Base-by-base conservation (phyloP, 2,113 vertebrate species). In the Catharus minimus region DNA sequence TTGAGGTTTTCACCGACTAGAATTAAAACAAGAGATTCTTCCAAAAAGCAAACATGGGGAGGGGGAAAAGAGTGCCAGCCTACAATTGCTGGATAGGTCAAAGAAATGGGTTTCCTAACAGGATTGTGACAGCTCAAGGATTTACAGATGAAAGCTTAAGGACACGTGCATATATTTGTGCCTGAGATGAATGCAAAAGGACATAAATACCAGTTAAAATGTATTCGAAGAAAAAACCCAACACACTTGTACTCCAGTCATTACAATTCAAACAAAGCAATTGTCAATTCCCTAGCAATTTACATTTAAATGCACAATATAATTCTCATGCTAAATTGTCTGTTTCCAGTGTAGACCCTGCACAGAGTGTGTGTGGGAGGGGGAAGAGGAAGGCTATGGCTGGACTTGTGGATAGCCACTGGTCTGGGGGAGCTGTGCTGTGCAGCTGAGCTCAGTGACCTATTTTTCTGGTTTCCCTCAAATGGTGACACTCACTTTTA, bases 141-240 rank as follows among this genome's bases (percentile, higher is more conserved):
- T 92, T 95, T 96, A 64, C 62, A 95, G 71, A 79, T 91, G 91
- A 91, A 92, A 88, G 84, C 61, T 90, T 87, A 83, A 89, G 74
- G 84, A 93, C 57, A 38, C 1, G 0, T 66, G 57, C 67, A 82
- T 57, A 49, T 44, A 11, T 39, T 52, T 81, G 43, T 72, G 57
- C 81, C 79, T 72, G 52, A 57, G 50, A 78, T 38, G 58, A 66
- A 88, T 86, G 46, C 41, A 62, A 87, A 85, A 86, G 62, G 43
- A 69, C 30, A 55, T 71, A 94, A 95, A 92, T 69, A 87, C 47
- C 49, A 79, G 56, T 76, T 85, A 82, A 94, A 92, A 93, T 52
- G 67, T 33, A 79, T 49, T 92, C 64, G 26, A 52, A 52, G 69
- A 46, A 87, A 92, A 86, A 86, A 78, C 36, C 10, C 1, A n/a